Evolutionary conservation across 2,888 invertebrate genomes (phyloP), one percentile per base, ranked within the genome.

Genomic region (Hypomecis atomaria): DNA sequence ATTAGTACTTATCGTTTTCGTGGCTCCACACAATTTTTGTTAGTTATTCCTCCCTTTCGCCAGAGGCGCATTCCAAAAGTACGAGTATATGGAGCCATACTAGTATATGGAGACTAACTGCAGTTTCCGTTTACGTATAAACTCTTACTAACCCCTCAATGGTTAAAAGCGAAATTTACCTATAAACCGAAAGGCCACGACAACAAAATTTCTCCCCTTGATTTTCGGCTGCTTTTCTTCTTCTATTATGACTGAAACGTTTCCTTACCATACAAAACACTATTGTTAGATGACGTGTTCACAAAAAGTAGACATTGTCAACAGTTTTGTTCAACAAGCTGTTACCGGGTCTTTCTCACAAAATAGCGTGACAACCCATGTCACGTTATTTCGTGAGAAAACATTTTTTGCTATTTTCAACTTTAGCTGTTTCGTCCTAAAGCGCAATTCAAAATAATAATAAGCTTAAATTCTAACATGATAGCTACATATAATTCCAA

Each of bases 281-380:
- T 61, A 81, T 86, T 85, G 79, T 85, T 75, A 71, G 56, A 66
- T 82, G 85, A 86, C 83, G 69, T 71, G 79, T 66, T 69, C 72
- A 85, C 83, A 86, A 87, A 84, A 82, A 78, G 76, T 79, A 84
- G 85, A 86, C 78, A 79, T 78, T 82, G 83, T 79, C 78, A 81
- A 86, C 83, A 84, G 82, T 82, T 81, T 78, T 72, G 75, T 75
- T 87, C 88, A 89, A 89, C 89, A 89, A 89, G 88, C 89, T 83
- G 85, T 82, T 79, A 81, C 82, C 81, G 73, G 70, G 76, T 76
- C n/a, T n/a, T n/a, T n/a, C n/a, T n/a, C n/a, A n/a, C n/a, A n/a
- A n/a, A n/a, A n/a, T n/a, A n/a, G n/a, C n/a, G n/a, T n/a, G n/a
- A n/a, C n/a, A n/a, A n/a, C n/a, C n/a, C n/a, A n/a, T 78, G 82